Evolutionary conservation across 1,140 invertebrate species (phyloP).

Genomic region (Trichonephila clavata): DNA sequence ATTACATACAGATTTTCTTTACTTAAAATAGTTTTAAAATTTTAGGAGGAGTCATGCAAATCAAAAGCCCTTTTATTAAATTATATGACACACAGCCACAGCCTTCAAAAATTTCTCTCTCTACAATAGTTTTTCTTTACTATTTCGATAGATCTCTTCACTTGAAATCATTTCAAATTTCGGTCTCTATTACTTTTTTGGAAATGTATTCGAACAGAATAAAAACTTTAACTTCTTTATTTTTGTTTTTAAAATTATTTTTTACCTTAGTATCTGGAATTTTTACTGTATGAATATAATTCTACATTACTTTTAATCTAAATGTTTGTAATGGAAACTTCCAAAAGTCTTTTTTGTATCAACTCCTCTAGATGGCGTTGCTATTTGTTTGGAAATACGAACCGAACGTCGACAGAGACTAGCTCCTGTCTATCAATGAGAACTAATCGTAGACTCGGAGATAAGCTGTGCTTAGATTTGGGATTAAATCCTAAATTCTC

Average conservation of each 20-base stretch:
- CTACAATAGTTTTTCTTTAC: no score
- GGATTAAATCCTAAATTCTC: background rate
- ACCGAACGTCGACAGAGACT: background rate
- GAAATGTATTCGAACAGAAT: background rate
- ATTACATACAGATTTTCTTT: no score
- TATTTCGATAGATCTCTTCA: no score
- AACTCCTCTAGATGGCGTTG: background rate
- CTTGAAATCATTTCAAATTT: background rate
- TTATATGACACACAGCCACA: no score
- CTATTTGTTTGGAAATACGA: background rate
- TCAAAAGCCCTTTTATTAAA: no score
- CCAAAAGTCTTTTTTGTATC: background rate
- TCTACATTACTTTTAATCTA: background rate
- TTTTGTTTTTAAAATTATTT: background rate
- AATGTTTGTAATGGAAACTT: background rate
- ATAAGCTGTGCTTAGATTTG: no score
- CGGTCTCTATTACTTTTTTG: background rate
- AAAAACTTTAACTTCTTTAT: background rate
- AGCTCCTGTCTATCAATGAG: no score
- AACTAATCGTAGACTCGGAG: no score
- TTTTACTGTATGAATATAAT: background rate
- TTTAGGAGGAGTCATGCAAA: no score
- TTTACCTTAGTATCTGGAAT: background rate
- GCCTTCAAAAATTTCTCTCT: no score
- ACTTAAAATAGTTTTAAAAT: no score